Conservation (phyloP, 2,888 invertebrate species). For the Leucophenga maculata region DNA sequence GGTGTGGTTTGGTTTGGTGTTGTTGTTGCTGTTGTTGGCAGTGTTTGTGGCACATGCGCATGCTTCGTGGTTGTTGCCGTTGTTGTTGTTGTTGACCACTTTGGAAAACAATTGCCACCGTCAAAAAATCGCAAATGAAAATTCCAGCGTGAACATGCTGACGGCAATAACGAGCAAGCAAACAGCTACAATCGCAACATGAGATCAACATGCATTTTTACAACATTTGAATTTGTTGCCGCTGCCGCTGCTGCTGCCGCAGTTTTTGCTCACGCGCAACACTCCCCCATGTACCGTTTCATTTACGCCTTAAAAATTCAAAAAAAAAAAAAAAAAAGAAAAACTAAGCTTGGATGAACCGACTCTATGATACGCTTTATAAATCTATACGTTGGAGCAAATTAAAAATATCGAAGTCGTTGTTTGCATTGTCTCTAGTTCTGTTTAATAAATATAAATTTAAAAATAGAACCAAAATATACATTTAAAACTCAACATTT, state of each 20-base stretch:
- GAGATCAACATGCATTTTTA: slow-evolving; percentile 47
- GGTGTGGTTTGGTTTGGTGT: neutral
- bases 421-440: too few relatives aligned
- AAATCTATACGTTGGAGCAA: too few relatives aligned
- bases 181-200: slow-evolving; percentile 32
- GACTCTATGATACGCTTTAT: too few relatives aligned
- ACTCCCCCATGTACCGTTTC: slow-evolving; percentile 13
- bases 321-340: neutral
- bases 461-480: too few relatives aligned
- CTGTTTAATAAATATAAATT: too few relatives aligned
- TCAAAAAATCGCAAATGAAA: neutral
- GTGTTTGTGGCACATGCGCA: neutral
- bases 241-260: slow-evolving; percentile 27
- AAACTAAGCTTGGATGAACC: neutral
- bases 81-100: slow-evolving; percentile 6
- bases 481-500: too few relatives aligned
- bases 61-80: neutral
- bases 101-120: slow-evolving; percentile 12
- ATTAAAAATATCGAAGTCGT: too few relatives aligned
- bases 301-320: slow-evolving; percentile 1
- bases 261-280: slow-evolving; percentile 40
- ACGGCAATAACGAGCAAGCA: slow-evolving; percentile 11
- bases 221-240: slow-evolving; percentile 35
- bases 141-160: neutral
- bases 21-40: neutral